Percentiles rank a stretch among this genome's conserved stretches.
Evolutionary conservation across 2,113 vertebrate genomes (phyloP).

Genomic region (Solea senegalensis): DNA sequence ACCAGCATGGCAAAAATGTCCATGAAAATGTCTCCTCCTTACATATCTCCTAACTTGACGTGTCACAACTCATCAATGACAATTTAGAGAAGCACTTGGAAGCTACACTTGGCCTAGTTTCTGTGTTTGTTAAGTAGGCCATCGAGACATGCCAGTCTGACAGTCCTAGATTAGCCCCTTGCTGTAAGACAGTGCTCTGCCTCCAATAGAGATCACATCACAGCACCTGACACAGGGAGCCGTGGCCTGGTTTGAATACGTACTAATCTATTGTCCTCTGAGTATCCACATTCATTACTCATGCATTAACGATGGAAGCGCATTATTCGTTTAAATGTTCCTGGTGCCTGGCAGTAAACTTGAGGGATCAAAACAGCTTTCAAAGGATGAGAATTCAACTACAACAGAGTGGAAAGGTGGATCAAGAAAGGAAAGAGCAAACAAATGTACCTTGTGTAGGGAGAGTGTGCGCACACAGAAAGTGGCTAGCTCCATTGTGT

Average conservation of each 20-base stretch:
- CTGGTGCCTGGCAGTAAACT: conserved; percentile 11
- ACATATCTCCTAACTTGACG: conserved; percentile 11
- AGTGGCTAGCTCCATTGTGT: conserved; percentile 93
- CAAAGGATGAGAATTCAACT: conserved; percentile 7
- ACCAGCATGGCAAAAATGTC: conserved; percentile 2
- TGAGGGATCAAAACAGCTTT: conserved; percentile 12
- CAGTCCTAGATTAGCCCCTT: conserved; percentile 58
- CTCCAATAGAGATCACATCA: conserved; percentile 67
- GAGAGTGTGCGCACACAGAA: conserved; percentile 94
- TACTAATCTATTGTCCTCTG: conserved; percentile 47
- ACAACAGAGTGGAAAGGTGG: background rate
- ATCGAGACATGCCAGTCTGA: conserved; percentile 57
- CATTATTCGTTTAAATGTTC: conserved; percentile 5
- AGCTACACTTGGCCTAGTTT: conserved; percentile 72
- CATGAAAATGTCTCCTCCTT: conserved; percentile 8
- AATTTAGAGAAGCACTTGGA: conserved; percentile 37
- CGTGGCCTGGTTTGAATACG: conserved; percentile 57
- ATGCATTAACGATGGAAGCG: conserved; percentile 6
- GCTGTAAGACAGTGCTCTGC: conserved; percentile 56
- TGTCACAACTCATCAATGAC: conserved; percentile 46
- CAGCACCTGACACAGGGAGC: conserved; percentile 45
- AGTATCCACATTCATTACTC: conserved; percentile 10
- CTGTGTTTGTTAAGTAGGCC: conserved; percentile 71
- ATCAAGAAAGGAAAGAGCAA: background rate
- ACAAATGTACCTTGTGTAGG: conserved; percentile 89